Conservation (phyloP, 2,797 vertebrate genomes). For the Falco columbarius region DNA sequence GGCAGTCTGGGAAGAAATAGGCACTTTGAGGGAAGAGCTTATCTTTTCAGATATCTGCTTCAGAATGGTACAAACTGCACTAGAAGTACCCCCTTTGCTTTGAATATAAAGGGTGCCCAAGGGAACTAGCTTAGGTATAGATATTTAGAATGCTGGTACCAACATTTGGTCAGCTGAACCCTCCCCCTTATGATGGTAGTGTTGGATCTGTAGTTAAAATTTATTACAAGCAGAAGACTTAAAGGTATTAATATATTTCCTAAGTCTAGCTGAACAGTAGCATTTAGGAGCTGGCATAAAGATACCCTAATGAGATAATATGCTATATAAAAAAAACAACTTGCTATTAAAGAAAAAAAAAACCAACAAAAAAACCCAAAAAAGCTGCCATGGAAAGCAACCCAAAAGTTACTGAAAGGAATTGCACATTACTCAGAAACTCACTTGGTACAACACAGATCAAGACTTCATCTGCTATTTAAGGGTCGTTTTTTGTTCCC, state of each 20-base stretch:
- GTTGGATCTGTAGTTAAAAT: background rate
- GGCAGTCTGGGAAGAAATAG: background rate
- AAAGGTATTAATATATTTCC: background rate
- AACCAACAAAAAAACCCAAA: background rate
- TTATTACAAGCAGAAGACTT: background rate
- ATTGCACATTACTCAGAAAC: background rate
- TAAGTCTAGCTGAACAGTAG: background rate
- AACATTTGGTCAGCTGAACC: background rate
- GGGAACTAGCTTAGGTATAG: background rate
- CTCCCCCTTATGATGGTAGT: background rate
- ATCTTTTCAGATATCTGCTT: background rate
- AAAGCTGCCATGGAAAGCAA: background rate
- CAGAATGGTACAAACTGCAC: background rate
- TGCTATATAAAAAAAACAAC: background rate
- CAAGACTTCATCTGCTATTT: background rate
- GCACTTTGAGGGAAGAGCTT: background rate
- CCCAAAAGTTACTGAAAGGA: background rate
- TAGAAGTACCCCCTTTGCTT: background rate
- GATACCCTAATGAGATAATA: background rate
- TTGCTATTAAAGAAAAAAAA: too few species aligned
- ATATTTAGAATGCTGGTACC: background rate
- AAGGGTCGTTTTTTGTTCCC: background rate
- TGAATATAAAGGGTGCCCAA: background rate
- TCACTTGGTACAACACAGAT: background rate
- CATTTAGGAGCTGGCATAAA: background rate